Percentiles rank a stretch among this genome's conserved stretches.
Conservation (phyloP, 2,888 invertebrate species). For the Chaetogeoica ovagalla region DNA sequence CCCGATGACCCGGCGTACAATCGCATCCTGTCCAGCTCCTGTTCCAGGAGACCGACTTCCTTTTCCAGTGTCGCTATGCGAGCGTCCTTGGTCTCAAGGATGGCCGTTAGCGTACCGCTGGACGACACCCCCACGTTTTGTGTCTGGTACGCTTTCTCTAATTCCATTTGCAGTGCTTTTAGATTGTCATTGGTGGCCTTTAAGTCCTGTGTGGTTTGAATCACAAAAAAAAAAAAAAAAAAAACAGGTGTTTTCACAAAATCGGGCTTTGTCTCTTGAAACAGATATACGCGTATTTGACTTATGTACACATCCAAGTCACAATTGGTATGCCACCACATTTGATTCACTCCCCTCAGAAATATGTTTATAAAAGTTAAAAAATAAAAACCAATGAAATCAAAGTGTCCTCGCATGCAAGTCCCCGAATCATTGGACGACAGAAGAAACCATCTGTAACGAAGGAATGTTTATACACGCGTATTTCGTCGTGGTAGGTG, state of each 20-base stretch:
- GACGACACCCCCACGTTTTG: conserved; percentile 63
- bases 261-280: not conserved
- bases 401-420: conserved; percentile 33
- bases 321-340: not conserved
- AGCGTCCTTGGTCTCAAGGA: conserved; percentile 83
- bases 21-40: conserved; percentile 70
- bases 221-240: conserved; percentile 20
- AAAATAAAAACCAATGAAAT: not conserved
- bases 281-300: not conserved
- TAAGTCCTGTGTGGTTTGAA: conserved; percentile 68
- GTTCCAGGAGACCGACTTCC: conserved; percentile 78
- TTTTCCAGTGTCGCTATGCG: conserved; percentile 85
- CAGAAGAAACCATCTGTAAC: not conserved
- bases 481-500: conserved; percentile 30
- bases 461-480: not conserved
- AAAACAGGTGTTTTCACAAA: conserved; percentile 40
- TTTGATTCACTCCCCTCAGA: not conserved
- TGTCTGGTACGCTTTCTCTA: conserved; percentile 71
- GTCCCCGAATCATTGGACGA: conserved; percentile 18
- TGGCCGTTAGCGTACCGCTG: conserved; percentile 69
- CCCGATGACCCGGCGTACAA: conserved; percentile 60
- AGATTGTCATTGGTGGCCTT: conserved; percentile 82
- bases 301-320: not conserved
- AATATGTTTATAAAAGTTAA: not conserved
- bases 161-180: conserved; percentile 78